Conservation (phyloP, 2,888 invertebrate genomes). For the Phortica magna region DNA sequence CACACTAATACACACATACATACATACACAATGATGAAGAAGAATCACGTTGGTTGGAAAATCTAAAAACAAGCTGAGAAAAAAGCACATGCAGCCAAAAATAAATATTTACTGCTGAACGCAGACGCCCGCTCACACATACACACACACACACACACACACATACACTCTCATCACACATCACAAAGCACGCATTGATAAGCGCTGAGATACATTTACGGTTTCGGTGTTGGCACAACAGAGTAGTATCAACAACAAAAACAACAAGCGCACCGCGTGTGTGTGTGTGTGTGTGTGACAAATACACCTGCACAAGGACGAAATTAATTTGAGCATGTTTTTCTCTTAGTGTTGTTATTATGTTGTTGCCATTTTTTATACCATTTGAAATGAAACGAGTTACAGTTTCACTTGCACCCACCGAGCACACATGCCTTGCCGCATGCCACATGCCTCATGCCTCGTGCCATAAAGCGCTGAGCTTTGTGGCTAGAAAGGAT, state of each 20-base stretch:
- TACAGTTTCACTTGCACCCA: slow-evolving; percentile 44
- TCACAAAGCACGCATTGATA: slow-evolving; percentile 38
- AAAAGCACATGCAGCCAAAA: slow-evolving; percentile 22
- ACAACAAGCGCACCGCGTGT: slow-evolving; percentile 36
- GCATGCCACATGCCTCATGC: not conserved
- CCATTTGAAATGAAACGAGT: slow-evolving; percentile 50
- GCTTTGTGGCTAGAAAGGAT: slow-evolving; percentile 11
- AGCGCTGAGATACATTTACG: too few relatives aligned
- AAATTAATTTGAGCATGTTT: slow-evolving; percentile 54
- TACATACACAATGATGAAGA: too few relatives aligned
- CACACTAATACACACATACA: not conserved
- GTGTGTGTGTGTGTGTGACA: slow-evolving; percentile 6
- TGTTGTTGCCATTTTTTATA: slow-evolving; percentile 62
- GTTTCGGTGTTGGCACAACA: too few relatives aligned
- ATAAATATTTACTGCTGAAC: slow-evolving; percentile 27
- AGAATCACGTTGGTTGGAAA: not conserved
- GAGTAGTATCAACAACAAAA: not conserved
- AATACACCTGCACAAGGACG: slow-evolving; percentile 49
- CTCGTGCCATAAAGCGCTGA: not conserved
- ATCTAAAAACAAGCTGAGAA: not conserved
- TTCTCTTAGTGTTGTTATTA: not conserved
- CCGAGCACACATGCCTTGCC: not conserved
- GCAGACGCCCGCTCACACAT: not conserved
- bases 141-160: not conserved
- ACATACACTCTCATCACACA: slow-evolving; percentile 20